Evolutionary conservation across 2,797 vertebrate species (phyloP), one percentile per base, ranked within the genome.

Genomic region (Ctenosaura bakeri): DNA sequence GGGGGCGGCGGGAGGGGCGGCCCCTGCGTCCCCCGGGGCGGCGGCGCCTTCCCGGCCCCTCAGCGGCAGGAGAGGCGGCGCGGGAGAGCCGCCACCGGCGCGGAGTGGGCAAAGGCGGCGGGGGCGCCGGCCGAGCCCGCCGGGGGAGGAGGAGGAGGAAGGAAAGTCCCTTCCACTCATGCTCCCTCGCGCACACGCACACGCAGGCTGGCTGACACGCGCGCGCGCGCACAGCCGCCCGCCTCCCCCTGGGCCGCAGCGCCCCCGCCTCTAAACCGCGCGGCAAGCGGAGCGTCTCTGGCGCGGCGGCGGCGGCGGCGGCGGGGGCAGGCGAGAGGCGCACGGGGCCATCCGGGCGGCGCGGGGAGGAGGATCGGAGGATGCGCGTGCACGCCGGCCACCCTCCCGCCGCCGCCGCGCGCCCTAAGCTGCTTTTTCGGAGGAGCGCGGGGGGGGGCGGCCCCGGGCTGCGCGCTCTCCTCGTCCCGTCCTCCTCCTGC

Each of bases 21-120:
- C 52, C 10, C 92, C 50, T 52, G 29, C 46, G 88, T 46, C 42
- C 42, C 42, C 42, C 42, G 92, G 87, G 54, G 93, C 42, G 87
- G 79, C 90, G 88, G 83, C 91, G 95, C 91, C 92, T 52, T 52
- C 52, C 10, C 52, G 52, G 85, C 91, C 95, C 91, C 91, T 79
- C 77, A 93, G 90, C 93, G 94, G 93, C 66, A 64, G 50, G 73
- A 90, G 69, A 10, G 94, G 74, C 29, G 62, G 42, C 88, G 85
- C 54, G 38, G 80, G 74, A 80, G 59, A 18, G 80, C 26, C 80
- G 80, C 32, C 12, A 50, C 24, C 78, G 46, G 6, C 2, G 77
- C 32, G 7, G 1, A 9, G 10, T 8, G 9, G 62, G 62, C 62
- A 14, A 26, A 18, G 54, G 10, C 8, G n/a, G 54, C 8, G n/a